These are phyloP conservation scores for Protomyctophum bolini DNA, from an alignment of 2,113 vertebrate genomes.

Conservation along the genomic window DNA sequence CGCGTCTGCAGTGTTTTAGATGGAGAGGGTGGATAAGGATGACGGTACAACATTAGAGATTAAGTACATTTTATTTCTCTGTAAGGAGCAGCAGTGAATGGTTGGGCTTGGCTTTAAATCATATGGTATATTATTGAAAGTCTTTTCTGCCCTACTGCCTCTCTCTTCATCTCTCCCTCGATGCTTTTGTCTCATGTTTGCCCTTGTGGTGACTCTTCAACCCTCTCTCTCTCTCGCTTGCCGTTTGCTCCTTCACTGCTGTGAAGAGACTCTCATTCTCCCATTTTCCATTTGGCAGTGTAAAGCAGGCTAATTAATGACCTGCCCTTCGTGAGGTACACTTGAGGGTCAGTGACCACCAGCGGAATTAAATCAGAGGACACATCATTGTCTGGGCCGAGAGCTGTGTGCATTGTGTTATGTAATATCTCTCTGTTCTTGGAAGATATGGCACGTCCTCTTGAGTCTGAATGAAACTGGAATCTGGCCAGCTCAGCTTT, in stretches of 20 bases:
- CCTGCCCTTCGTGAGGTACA: conserved; percentile 44
- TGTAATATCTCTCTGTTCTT: not conserved
- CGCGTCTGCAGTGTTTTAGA: conserved; percentile 12
- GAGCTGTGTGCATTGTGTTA: conserved; percentile 1
- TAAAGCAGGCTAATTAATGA: conserved; percentile 57
- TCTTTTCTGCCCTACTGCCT: conserved; percentile 24
- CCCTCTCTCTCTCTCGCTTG: not conserved
- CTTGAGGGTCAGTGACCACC: conserved; percentile 28
- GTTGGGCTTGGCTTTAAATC: conserved; percentile 36
- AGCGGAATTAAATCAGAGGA: conserved; percentile 35
- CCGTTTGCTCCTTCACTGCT: not conserved
- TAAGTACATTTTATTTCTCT: conserved; percentile 40
- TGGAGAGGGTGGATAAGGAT: not conserved
- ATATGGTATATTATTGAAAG: conserved; percentile 19
- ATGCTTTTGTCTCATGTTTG: not conserved
- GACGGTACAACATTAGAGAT: conserved; percentile 31
- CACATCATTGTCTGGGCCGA: conserved; percentile 26
- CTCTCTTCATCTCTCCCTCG: not conserved
- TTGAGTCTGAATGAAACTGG: too few species aligned
- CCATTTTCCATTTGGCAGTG: conserved; percentile 14
- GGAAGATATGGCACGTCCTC: too few species aligned
- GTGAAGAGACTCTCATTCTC: not conserved
- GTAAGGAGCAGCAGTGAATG: conserved; percentile 36
- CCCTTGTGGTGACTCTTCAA: not conserved
- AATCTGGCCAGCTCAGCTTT: too few species aligned